Evolutionary conservation across 1,140 invertebrate species (phyloP), one percentile per base, ranked within the genome.

Genomic region (Drosophila fuyamai): DNA sequence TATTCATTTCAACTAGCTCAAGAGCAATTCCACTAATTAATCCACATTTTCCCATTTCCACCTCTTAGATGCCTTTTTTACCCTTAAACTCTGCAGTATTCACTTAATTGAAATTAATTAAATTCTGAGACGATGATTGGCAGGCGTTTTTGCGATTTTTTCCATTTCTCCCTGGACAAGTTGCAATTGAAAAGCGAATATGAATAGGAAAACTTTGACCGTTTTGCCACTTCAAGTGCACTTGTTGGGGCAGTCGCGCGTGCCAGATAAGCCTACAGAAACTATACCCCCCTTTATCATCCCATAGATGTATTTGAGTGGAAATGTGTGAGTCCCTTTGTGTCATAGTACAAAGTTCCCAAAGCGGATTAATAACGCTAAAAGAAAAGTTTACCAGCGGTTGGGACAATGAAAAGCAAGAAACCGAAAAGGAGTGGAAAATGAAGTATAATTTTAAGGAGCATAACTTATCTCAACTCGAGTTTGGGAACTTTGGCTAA

Each of bases 361-460:
- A 65, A 68, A 65, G 65, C 65, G 46, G 65, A 65, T 68, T 68
- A 68, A 65, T 65, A 68, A 65, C 10, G 59, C 44, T 51, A 53
- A 65, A 10, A 65, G 46, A 38, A 68, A 68, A 68, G 59, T 68
- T 66, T 43, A 10, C 36, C 58, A 36, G 14, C 29, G 53, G 14
- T 12, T 44, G 55, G 12, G 23, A 18, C 5, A 57, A 14, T 29
- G 29, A 36, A 38, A 40, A 16, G 32, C 12, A 35, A 35, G 27
- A 44, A 46, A 18, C 23, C 27, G 10, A 27, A 14, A 46, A 48
- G 46, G 27, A 53, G 51, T 41, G 10, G 4, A n/a, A 57, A 63
- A 36, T 51, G 47, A 51, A 54, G 13, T 23, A 10, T 13, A 5
- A 38, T 35, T 13, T 43, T 59, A 29, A n/a, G 40, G 14, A 27